phyloP scores from a whole-genome alignment of 2,888 invertebrate genomes.

The Neria commutata region DNA sequence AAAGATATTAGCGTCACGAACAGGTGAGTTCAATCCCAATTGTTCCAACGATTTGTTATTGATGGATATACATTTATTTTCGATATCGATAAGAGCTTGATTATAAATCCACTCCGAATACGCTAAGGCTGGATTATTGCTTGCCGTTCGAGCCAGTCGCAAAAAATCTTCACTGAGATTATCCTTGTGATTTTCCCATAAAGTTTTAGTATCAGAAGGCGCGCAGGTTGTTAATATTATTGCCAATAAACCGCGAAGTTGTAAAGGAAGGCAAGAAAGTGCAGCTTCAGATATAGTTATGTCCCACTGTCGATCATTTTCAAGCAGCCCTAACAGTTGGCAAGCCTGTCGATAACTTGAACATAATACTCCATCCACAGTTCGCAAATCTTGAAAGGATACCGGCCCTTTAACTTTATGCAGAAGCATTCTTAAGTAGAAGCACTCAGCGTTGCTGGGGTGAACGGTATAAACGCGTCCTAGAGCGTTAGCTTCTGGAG shows the following conservation, averaged over 20 bases:
- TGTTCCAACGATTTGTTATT: background rate
- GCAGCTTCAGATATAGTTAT: constrained; percentile 21
- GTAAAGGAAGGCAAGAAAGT: background rate
- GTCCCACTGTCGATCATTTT: constrained; percentile 34
- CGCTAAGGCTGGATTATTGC: background rate
- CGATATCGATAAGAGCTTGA: background rate
- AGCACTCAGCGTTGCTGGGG: constrained; percentile 8
- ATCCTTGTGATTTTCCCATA: background rate
- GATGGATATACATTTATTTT: background rate
- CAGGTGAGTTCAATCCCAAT: background rate
- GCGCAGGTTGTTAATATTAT: background rate
- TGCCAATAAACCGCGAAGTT: background rate
- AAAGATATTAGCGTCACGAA: background rate
- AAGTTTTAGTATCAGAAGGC: background rate
- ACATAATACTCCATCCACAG: constrained; percentile 16
- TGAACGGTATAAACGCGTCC: constrained; percentile 26
- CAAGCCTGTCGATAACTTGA: constrained; percentile 23
- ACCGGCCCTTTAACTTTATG: constrained; percentile 12
- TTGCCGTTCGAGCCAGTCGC: background rate
- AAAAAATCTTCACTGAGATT: background rate
- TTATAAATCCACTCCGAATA: background rate
- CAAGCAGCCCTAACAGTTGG: constrained; percentile 29
- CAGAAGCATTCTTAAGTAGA: constrained; percentile 12
- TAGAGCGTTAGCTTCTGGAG: constrained; percentile 13
- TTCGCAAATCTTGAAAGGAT: constrained; percentile 17